Evolutionary conservation across 2,888 invertebrate species (phyloP).

Genomic region (Liposcelis brunnea): DNA sequence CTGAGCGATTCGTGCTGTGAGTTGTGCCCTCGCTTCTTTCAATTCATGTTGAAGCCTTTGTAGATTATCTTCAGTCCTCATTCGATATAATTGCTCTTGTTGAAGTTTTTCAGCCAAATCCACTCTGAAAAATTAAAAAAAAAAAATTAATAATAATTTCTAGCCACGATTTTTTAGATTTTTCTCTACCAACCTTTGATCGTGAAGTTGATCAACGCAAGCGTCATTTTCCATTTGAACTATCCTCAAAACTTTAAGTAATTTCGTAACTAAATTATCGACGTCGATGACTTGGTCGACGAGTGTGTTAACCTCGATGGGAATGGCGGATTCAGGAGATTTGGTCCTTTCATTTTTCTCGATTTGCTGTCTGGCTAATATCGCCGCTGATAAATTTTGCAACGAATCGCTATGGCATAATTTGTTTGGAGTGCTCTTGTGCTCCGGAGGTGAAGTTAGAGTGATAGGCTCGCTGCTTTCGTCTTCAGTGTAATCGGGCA

Average conservation of each 20-base stretch:
- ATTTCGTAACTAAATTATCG: constrained; percentile 54
- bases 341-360: constrained; percentile 30
- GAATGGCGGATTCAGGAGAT: constrained; percentile 1
- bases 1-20: constrained; percentile 28
- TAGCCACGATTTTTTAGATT: no score
- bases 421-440: neutral
- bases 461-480: no score
- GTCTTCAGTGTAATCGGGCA: no score
- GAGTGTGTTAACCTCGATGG: constrained; percentile 25
- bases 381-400: constrained; percentile 60
- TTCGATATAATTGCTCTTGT: constrained; percentile 1
- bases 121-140: neutral
- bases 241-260: constrained; percentile 53
- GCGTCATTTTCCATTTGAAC: constrained; percentile 53
- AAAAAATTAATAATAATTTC: constrained; percentile 1
- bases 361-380: constrained; percentile 49
- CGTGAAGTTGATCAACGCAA: constrained; percentile 28
- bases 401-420: constrained; percentile 42
- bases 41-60: constrained; percentile 12
- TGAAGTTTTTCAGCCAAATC: constrained; percentile 1
- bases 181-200: constrained; percentile 16
- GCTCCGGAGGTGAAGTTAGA: neutral
- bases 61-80: neutral
- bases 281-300: constrained; percentile 58
- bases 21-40: constrained; percentile 20